A percentile compares a stretch with the other conserved stretches of the same genome.
phyloP scores from a whole-genome alignment of 2,113 vertebrate species.

The Martes martes region DNA sequence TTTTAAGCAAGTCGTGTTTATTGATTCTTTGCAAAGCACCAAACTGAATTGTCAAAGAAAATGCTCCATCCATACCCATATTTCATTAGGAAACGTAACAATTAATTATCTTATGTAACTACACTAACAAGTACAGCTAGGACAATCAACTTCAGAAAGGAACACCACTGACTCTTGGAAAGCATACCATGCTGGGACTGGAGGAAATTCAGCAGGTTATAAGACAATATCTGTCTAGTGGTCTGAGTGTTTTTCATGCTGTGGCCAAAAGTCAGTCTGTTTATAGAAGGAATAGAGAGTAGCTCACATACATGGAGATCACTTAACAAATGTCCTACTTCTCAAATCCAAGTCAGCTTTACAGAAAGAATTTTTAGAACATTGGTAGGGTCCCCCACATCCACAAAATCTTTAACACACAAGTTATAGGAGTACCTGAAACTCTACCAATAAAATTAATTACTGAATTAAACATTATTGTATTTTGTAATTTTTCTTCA shows the following conservation, averaged over 20 bases:
- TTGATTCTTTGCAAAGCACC: neutral
- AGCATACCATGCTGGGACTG: neutral
- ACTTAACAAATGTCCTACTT: neutral
- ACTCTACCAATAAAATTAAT: neutral
- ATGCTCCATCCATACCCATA: neutral
- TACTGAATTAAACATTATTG: neutral
- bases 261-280: neutral
- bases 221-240: neutral
- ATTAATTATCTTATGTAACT: neutral
- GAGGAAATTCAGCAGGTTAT: neutral
- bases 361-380: neutral
- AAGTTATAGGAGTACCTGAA: neutral
- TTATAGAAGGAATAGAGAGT: neutral
- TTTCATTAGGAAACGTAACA: neutral
- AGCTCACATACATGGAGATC: neutral
- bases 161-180: neutral
- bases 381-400: neutral
- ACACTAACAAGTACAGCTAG: neutral
- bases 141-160: neutral
- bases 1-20: neutral
- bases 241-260: neutral
- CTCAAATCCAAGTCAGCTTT: neutral
- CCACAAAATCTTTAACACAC: neutral
- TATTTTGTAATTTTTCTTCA: neutral
- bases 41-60: neutral